Evolutionary conservation across 1,140 invertebrate species (phyloP), one percentile per base, ranked within the genome.

Genomic region (Oryctes rhinoceros): DNA sequence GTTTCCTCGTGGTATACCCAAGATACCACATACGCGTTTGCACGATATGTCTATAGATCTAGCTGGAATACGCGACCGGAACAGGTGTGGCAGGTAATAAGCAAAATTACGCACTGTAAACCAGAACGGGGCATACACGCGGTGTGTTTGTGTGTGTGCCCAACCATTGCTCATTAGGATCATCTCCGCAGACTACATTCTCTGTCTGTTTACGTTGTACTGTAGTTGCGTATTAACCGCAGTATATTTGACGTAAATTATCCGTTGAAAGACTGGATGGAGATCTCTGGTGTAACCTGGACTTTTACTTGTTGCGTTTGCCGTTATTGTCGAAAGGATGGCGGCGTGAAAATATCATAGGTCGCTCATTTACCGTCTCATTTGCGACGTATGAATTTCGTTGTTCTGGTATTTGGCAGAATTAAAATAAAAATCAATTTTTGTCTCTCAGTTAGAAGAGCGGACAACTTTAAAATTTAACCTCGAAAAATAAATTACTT

Each of bases 141-240:
- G 1, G 53, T 62, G 53, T 44, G 39, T 44, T 62, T 62, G 53
- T 62, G 20, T 62, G 65, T 71, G 65, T 71, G 65, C 24, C 18
- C 37, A 71, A 71, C 65, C 65, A 71, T 71, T 71, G 65, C 65
- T 71, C 65, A 71, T 71, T 71, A 71, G 35, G 65, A 71, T 71
- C 20, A 71, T 71, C 65, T 71, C 65, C 65, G 65, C 65, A 71
- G 65, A 71, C 65, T 71, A 71, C 65, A 71, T 30, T 30, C 24
- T 24, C 9, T 20, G 53, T 71, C 65, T 71, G 65, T 71, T 71
- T 71, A 71, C 65, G 65, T 71, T 71, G 18, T 71, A 71, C 18
- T 71, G 65, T 71, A 71, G 65, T 71, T 71, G 10, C 65, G 24
- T 71, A 71, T 71, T 20, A 71, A 71, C 65, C 65, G 65, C 65